Evolutionary conservation across 2,113 vertebrate species (phyloP).

Genomic region (Halichoeres trimaculatus): DNA sequence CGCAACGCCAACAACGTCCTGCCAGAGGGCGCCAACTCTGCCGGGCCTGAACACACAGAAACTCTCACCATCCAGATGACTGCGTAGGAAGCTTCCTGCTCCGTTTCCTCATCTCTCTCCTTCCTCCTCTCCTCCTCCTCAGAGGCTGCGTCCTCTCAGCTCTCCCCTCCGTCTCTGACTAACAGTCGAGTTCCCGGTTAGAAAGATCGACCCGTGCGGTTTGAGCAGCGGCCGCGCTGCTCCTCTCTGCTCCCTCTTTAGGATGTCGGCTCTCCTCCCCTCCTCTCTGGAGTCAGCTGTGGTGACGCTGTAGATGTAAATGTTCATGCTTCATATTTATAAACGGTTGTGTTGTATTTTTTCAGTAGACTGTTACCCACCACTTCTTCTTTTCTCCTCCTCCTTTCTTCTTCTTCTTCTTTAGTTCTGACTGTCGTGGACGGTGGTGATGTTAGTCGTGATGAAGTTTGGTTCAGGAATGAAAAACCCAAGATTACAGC

Average conservation of each 20-base stretch:
- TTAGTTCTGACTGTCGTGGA: neutral
- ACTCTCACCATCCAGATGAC: slow-evolving; percentile 39
- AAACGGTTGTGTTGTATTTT: slow-evolving; percentile 26
- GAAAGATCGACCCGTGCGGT: neutral
- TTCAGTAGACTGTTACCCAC: neutral
- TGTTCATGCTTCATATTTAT: slow-evolving; percentile 27
- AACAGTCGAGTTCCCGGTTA: neutral
- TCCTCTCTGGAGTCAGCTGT: slow-evolving; percentile 6
- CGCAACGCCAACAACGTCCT: slow-evolving; percentile 81
- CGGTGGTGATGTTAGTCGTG: neutral
- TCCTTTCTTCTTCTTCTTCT: neutral
- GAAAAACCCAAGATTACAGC: too few relatives aligned
- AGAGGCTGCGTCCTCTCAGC: neutral
- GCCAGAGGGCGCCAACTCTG: slow-evolving; percentile 63
- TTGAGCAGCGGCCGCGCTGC: slow-evolving; percentile 17
- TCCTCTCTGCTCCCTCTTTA: neutral
- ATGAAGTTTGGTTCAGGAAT: neutral
- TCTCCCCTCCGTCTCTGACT: neutral
- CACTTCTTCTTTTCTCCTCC: neutral
- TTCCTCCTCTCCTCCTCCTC: neutral
- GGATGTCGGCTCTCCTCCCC: neutral
- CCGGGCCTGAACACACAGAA: neutral
- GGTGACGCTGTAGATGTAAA: slow-evolving; percentile 30
- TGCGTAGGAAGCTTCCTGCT: neutral
- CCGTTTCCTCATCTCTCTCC: neutral